phyloP scores from a whole-genome alignment of 2,113 vertebrate genomes.

The Mobula birostris region DNA sequence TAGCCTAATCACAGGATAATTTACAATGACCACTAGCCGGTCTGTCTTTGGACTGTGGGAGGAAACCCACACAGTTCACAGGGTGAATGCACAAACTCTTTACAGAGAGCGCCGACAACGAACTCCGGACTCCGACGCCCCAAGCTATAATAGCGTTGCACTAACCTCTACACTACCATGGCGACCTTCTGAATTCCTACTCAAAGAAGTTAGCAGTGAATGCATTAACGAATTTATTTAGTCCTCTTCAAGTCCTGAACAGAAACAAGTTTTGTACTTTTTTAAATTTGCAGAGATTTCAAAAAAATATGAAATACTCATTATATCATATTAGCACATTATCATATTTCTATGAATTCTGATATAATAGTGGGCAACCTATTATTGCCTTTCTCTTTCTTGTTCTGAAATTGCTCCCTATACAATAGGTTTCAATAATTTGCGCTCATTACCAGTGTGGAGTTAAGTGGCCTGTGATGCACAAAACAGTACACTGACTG shows the following conservation, averaged over 20 bases:
- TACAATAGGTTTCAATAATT: background rate
- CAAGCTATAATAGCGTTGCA: too few species aligned
- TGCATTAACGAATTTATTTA: background rate
- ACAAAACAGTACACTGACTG: background rate
- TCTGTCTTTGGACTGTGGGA: too few species aligned
- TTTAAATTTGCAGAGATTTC: too few species aligned
- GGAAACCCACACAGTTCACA: too few species aligned
- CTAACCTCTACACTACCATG: too few species aligned
- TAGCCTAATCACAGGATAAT: too few species aligned
- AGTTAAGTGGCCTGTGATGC: background rate
- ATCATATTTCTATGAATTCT: background rate
- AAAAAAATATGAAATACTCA: background rate
- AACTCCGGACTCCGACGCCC: too few species aligned
- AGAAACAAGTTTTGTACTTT: background rate
- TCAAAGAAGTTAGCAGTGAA: background rate
- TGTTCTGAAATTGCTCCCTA: background rate
- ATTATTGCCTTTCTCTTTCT: background rate
- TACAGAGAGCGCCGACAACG: too few species aligned
- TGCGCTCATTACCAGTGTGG: background rate
- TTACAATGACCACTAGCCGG: too few species aligned
- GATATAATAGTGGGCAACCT: too few species aligned
- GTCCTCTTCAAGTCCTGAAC: background rate
- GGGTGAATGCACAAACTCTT: too few species aligned
- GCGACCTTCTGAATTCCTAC: background rate
- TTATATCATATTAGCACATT: background rate